Evolutionary conservation across 1,140 invertebrate species (phyloP).

Genomic region (Cotesia vestalis): DNA sequence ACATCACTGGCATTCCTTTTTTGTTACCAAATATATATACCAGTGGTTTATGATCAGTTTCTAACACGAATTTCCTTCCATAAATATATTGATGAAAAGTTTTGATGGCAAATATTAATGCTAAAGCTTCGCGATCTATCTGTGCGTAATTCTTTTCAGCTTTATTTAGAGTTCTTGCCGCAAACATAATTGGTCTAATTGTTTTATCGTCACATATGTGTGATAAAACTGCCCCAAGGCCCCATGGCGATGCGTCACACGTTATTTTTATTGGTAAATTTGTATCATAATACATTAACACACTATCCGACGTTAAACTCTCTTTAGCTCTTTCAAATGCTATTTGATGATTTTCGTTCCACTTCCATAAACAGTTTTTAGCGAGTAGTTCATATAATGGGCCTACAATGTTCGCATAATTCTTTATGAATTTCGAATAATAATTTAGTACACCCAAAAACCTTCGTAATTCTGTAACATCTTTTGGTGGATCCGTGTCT

Average conservation of each 20-base stretch:
- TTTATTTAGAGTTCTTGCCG: neutral
- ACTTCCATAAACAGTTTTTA: too few relatives aligned
- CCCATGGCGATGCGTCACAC: slow-evolving; percentile 11
- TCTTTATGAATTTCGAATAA: too few relatives aligned
- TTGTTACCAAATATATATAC: slow-evolving; percentile 3
- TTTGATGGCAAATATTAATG: slow-evolving; percentile 7
- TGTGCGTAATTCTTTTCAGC: slow-evolving; percentile 6
- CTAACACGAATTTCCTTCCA: slow-evolving; percentile 8
- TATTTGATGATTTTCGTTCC: too few relatives aligned
- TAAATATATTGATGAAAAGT: slow-evolving; percentile 16
- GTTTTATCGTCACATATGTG: neutral
- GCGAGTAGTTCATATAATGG: too few relatives aligned
- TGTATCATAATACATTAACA: slow-evolving; percentile 10
- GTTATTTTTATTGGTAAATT: slow-evolving; percentile 11
- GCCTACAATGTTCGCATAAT: too few relatives aligned
- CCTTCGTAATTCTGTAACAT: too few relatives aligned
- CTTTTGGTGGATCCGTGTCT: too few relatives aligned
- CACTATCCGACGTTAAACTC: neutral
- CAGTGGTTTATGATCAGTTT: slow-evolving; percentile 14
- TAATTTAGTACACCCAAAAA: too few relatives aligned
- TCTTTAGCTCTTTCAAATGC: too few relatives aligned
- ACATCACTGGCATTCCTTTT: neutral
- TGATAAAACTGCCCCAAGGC: slow-evolving; percentile 4
- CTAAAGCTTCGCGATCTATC: slow-evolving; percentile 1
- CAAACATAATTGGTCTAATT: neutral